These are phyloP conservation scores for Quadriops clusia DNA, from an alignment of 2,888 invertebrate genomes.

Conservation along the genomic window DNA sequence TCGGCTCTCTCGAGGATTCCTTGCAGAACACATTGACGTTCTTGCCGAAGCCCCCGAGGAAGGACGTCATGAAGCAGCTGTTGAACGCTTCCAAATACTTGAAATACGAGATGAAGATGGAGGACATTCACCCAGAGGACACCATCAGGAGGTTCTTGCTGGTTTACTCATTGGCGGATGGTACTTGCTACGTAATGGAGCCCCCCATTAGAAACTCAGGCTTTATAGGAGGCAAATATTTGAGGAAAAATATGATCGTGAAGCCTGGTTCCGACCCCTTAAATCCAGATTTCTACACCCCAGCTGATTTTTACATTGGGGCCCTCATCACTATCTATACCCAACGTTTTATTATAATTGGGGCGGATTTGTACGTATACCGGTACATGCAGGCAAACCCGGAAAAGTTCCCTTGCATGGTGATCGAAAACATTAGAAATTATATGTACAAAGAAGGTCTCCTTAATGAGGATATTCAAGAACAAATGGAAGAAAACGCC, in stretches of 20 bases:
- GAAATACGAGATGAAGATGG: constrained; percentile 60
- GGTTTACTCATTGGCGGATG: constrained; percentile 63
- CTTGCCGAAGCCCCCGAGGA: constrained; percentile 58
- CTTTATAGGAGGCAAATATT: constrained; percentile 62
- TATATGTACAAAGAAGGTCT: constrained; percentile 55
- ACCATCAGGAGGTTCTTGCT: constrained; percentile 61
- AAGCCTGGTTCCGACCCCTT: constrained; percentile 59
- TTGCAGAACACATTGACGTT: constrained; percentile 59
- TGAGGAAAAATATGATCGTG: constrained; percentile 51
- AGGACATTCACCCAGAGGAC: constrained; percentile 70
- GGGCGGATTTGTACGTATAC: constrained; percentile 67
- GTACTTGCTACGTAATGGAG: constrained; percentile 64
- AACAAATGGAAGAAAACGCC: constrained; percentile 27
- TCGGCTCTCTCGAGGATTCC: constrained; percentile 69
- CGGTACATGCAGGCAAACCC: constrained; percentile 62
- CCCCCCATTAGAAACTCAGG: constrained; percentile 63
- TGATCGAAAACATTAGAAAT: constrained; percentile 54
- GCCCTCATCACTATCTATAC: constrained; percentile 58
- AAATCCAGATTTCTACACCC: constrained; percentile 64
- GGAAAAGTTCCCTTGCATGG: constrained; percentile 56
- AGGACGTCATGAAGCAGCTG: constrained; percentile 63
- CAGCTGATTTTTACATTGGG: constrained; percentile 69
- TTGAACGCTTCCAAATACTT: constrained; percentile 53
- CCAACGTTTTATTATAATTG: constrained; percentile 64
- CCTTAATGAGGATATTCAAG: constrained; percentile 45